Conservation (phyloP, 1,140 invertebrate genomes). For the Lucilia cuprina region DNA sequence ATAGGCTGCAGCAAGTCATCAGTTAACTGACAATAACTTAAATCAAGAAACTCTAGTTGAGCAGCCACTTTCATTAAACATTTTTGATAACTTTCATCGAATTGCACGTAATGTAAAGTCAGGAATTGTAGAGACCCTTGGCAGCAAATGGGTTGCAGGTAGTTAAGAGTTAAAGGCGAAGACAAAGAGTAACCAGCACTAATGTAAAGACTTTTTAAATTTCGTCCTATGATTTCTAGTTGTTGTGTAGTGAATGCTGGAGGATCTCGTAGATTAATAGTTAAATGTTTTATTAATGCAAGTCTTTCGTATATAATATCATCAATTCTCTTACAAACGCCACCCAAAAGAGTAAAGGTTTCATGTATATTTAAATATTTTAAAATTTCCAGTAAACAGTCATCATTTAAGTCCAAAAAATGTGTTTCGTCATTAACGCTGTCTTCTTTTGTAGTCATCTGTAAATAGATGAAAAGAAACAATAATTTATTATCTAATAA, state of each 20-base stretch:
- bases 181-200: slow-evolving; percentile 34
- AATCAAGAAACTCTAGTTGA: slow-evolving; percentile 7
- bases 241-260: slow-evolving; percentile 13
- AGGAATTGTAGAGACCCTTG: slow-evolving; percentile 6
- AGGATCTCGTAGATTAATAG: slow-evolving; percentile 23
- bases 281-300: slow-evolving; percentile 21
- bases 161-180: not conserved
- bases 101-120: slow-evolving; percentile 23
- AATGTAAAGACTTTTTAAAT: slow-evolving; percentile 7
- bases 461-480: not conserved
- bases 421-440: not conserved
- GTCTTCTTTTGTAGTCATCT: not conserved
- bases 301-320: slow-evolving; percentile 19
- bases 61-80: not conserved
- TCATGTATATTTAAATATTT: slow-evolving; percentile 32
- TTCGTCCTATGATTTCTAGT: slow-evolving; percentile 26
- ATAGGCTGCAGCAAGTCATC: slow-evolving; percentile 28
- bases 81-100: slow-evolving; percentile 19
- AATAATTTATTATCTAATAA: too few relatives aligned
- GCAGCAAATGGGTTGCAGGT: slow-evolving; percentile 21
- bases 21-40: slow-evolving; percentile 31
- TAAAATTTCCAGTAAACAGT: slow-evolving; percentile 35
- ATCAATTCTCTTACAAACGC: not conserved
- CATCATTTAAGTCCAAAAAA: slow-evolving; percentile 35
- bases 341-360: not conserved